Evolutionary conservation across 2,113 vertebrate species (phyloP).

Genomic region (Alaudala cheleensis): DNA sequence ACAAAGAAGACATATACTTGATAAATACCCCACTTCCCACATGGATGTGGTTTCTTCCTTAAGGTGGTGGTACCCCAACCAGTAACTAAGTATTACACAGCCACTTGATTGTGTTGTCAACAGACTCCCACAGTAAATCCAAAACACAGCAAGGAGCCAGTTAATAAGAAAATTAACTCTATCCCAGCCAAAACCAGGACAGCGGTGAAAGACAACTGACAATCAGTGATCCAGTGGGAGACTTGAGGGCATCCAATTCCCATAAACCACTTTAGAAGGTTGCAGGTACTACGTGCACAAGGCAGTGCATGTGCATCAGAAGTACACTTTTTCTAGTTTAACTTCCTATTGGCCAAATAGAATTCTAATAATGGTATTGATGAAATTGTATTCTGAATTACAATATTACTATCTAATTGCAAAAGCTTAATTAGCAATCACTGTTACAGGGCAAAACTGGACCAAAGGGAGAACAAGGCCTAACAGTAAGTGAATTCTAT

Average conservation of each 20-base stretch:
- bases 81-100: neutral
- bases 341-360: neutral
- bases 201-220: neutral
- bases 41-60: neutral
- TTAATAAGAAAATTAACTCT: neutral
- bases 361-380: neutral
- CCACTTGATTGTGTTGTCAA: neutral
- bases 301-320: neutral
- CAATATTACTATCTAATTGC: neutral
- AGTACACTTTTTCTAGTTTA: neutral
- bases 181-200: neutral
- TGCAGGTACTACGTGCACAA: neutral
- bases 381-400: neutral
- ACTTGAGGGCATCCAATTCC: neutral
- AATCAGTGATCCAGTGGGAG: neutral
- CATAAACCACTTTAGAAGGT: neutral
- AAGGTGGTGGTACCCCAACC: neutral
- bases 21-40: neutral
- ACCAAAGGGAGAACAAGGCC: conserved; percentile 83
- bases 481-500: conserved; percentile 79
- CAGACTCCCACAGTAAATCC: neutral
- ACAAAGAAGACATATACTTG: neutral
- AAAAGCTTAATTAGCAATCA: conserved; percentile 4
- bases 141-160: neutral
- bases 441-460: conserved; percentile 79